Percentiles rank a stretch among this genome's conserved stretches.
Evolutionary conservation across 1,140 invertebrate species (phyloP).

Genomic region (Zelostemma sp.): DNA sequence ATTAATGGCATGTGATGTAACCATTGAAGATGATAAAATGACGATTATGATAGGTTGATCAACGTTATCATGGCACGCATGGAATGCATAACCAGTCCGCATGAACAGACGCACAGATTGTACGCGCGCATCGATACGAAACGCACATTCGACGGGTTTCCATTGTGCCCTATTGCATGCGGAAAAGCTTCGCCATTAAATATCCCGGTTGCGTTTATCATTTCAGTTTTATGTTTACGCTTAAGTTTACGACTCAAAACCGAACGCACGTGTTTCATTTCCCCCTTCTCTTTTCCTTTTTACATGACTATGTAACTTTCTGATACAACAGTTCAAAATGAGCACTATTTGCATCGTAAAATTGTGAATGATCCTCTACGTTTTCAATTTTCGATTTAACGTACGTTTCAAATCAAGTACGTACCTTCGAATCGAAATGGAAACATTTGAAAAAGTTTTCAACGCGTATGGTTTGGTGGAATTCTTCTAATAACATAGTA

Average conservation of each 20-base stretch:
- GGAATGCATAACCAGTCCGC: constrained; percentile 19
- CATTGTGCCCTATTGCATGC: constrained; percentile 41
- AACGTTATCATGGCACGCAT: constrained; percentile 28
- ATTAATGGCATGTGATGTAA: neutral
- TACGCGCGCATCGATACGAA: constrained; percentile 10
- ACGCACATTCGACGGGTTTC: constrained; percentile 19
- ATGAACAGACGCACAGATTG: constrained; percentile 22
- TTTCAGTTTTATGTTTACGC: constrained; percentile 53
- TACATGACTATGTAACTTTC: neutral
- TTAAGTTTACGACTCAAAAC: constrained; percentile 27
- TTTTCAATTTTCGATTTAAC: too few species aligned
- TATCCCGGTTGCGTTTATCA: constrained; percentile 51
- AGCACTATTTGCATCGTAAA: too few species aligned
- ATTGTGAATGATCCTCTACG: too few species aligned
- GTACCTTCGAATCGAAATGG: too few species aligned
- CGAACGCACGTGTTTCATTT: neutral
- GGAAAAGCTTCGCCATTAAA: constrained; percentile 52
- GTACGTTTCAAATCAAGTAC: too few species aligned
- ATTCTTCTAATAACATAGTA: too few species aligned
- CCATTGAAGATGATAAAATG: constrained; percentile 24
- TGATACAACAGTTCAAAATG: neutral
- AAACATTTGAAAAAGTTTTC: too few species aligned
- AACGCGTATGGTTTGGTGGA: too few species aligned
- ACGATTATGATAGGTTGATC: constrained; percentile 44
- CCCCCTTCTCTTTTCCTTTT: too few species aligned